Evolutionary conservation across 2,888 invertebrate species (phyloP), one percentile per base, ranked within the genome.

Genomic region (Heliconius erato): DNA sequence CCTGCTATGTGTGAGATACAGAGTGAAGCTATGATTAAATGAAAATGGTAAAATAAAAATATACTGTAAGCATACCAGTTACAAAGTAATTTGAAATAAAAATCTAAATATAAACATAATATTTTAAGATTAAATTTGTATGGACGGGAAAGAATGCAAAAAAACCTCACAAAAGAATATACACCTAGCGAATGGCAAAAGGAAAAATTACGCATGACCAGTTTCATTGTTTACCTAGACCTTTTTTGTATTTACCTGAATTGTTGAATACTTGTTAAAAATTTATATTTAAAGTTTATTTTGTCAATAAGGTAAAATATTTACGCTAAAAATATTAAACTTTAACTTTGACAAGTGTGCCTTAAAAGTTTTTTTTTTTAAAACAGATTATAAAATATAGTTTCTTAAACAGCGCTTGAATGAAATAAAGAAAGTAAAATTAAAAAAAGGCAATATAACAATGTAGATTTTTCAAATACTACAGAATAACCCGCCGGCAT

Each of bases 401-500:
- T 59, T 59, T 11, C 9, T 2, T 63, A 63, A 63, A n/a, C 3
- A n/a, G n/a, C 23, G 59, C 23, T 63, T 63, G n/a, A n/a, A 63
- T n/a, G 0, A 63, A n/a, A 63, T n/a, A 63, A 9, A n/a, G 11
- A 19, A 11, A 63, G 40, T 40, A 11, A 40, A 40, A 40, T 1
- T 40, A n/a, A 11, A n/a, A 67, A 26, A 67, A 67, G 0, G 1
- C 0, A 28, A 67, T 28, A 67, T 2, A 67, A 26, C 6, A 28
- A 67, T 28, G 28, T 32, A 67, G 0, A 28, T 19, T 6, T 28
- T 67, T 16, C 14, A 28, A 67, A 26, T 5, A 67, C 28, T 28
- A 32, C 28, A 28, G 7, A 28, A 80, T 79, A 78, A 80, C 44
- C 79, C 77, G 80, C 78, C 79, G 81, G 83, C 81, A 80, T 84